These are phyloP conservation scores for Athripsodes cinereus DNA, from an alignment of 2,888 invertebrate species.

Conservation along the genomic window DNA sequence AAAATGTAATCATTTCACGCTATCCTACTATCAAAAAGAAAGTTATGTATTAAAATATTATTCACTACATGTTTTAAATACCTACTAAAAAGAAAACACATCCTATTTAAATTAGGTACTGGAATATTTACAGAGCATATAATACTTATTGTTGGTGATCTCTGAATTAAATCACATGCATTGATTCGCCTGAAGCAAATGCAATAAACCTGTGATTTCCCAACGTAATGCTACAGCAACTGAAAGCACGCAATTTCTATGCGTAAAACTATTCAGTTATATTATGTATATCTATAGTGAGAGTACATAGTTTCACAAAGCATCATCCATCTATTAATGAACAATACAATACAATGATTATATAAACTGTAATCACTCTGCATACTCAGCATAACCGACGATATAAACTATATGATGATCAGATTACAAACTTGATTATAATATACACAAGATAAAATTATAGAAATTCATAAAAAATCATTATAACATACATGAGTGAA, in stretches of 20 bases:
- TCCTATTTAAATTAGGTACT: too few species aligned
- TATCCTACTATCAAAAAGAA: too few species aligned
- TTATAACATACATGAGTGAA: too few species aligned
- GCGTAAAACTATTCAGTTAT: neutral
- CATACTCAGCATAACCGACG: neutral
- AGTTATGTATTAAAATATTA: too few species aligned
- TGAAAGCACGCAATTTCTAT: neutral
- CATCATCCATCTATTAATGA: neutral
- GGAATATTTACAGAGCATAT: too few species aligned
- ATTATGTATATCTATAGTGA: neutral
- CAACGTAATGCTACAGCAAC: neutral
- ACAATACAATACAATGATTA: neutral
- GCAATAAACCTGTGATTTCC: neutral
- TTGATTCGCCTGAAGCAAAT: neutral
- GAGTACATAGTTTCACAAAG: neutral
- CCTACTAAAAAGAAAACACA: too few species aligned
- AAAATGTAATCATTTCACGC: too few species aligned
- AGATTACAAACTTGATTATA: too few species aligned
- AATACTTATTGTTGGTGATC: neutral
- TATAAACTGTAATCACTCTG: neutral
- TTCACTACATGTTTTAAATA: too few species aligned
- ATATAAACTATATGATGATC: neutral
- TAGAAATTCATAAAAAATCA: too few species aligned
- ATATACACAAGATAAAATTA: too few species aligned
- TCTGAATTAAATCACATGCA: neutral